Conservation (phyloP, 2,113 vertebrate species). For the Eptatretus burgeri region DNA sequence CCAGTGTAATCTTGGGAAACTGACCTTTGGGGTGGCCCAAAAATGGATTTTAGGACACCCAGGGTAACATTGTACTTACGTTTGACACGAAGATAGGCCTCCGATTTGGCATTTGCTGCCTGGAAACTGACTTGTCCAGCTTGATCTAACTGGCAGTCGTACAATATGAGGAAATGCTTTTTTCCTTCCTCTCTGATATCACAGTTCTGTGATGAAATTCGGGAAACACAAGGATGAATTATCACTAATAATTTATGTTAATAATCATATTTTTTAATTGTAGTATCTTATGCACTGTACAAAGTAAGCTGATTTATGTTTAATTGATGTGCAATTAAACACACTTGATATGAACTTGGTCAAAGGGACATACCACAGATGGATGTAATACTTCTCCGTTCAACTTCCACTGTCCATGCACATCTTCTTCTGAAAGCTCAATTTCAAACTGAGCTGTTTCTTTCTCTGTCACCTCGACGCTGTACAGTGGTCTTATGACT, state of each 20-base stretch:
- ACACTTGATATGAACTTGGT: no score
- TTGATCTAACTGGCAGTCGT: constrained; percentile 52
- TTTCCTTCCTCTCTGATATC: constrained; percentile 74
- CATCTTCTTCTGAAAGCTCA: constrained; percentile 64
- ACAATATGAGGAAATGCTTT: constrained; percentile 41
- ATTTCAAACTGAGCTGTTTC: constrained; percentile 74
- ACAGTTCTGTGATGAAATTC: constrained; percentile 32
- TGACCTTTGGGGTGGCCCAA: no score
- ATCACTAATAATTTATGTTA: no score
- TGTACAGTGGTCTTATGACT: constrained; percentile 48
- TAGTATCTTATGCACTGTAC: background rate
- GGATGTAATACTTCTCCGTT: constrained; percentile 49
- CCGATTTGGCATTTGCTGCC: constrained; percentile 67
- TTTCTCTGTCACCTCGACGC: constrained; percentile 73
- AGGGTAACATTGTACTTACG: constrained; percentile 18
- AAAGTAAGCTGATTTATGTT: background rate
- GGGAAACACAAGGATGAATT: no score
- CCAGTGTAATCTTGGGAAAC: no score
- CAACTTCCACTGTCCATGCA: constrained; percentile 66
- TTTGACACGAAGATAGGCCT: constrained; percentile 77
- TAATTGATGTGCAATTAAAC: no score
- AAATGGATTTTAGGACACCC: no score
- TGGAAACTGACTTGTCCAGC: constrained; percentile 58
- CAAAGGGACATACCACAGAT: constrained; percentile 22
- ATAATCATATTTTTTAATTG: no score